phyloP scores from a whole-genome alignment of 2,888 invertebrate species.

The Folsomia manolachei region DNA sequence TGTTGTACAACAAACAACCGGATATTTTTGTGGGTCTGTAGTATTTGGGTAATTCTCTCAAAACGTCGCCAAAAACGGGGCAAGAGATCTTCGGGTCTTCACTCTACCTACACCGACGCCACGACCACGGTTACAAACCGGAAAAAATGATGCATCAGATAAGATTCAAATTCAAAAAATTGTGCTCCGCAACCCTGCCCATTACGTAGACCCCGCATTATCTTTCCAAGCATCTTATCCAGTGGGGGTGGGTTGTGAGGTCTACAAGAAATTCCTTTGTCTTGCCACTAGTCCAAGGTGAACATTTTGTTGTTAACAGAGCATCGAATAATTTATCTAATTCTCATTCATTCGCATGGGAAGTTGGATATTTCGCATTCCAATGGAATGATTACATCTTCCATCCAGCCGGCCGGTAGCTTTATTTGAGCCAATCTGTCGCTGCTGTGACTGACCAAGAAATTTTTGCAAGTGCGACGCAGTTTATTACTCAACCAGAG shows the following conservation, averaged over 20 bases:
- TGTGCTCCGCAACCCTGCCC: background rate
- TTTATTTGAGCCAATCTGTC: background rate
- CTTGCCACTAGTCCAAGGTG: no score
- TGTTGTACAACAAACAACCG: no score
- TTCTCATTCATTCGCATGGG: no score
- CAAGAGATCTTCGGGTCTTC: background rate
- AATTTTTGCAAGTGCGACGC: background rate
- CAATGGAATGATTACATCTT: no score
- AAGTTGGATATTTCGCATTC: no score
- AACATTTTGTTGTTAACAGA: no score
- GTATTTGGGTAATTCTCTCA: background rate
- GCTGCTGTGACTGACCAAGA: background rate
- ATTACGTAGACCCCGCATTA: background rate
- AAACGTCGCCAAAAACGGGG: slow-evolving; percentile 26
- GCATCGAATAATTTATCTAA: no score
- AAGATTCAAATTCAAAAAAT: slow-evolving; percentile 30
- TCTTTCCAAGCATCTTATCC: background rate
- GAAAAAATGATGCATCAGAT: slow-evolving; percentile 33
- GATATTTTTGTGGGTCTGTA: no score
- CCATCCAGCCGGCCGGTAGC: background rate
- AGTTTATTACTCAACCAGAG: background rate
- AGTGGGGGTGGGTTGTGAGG: no score
- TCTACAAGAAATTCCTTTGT: no score
- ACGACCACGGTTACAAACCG: background rate
- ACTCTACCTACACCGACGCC: background rate